Conservation (phyloP, 2,797 vertebrate genomes). For the Pygocentrus nattereri region DNA sequence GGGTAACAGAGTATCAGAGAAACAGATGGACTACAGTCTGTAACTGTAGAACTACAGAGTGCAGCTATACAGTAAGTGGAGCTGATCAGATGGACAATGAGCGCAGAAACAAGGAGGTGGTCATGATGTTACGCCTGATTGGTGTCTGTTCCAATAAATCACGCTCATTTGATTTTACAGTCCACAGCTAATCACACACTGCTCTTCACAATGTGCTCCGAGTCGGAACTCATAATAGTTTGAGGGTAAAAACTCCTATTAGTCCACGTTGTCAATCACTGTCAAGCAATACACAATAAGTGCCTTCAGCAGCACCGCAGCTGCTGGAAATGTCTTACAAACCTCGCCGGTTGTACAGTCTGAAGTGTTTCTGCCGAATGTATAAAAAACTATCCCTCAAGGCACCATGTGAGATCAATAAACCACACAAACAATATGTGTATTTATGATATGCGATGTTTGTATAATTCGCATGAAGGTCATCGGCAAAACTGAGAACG, state of each 20-base stretch:
- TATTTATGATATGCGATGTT: constrained; percentile 26
- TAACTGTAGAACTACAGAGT: no score
- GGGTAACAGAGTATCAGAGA: no score
- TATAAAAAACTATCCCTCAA: constrained; percentile 24
- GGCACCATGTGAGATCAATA: constrained; percentile 3
- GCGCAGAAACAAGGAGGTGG: no score
- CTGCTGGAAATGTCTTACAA: constrained; percentile 13
- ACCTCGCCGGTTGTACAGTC: constrained; percentile 6
- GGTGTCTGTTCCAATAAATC: no score
- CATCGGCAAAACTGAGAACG: background rate
- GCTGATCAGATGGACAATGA: no score
- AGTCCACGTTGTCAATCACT: constrained; percentile 70
- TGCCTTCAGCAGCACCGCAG: background rate
- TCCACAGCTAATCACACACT: background rate
- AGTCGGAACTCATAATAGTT: constrained; percentile 65
- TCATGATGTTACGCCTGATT: no score
- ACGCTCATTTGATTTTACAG: background rate
- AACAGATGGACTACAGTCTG: no score
- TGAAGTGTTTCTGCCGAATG: constrained; percentile 33
- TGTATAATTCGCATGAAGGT: constrained; percentile 1
- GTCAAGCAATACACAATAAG: constrained; percentile 53
- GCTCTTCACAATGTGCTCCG: background rate
- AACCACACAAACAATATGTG: background rate
- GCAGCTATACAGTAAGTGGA: no score
- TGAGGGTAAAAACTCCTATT: constrained; percentile 72